These are phyloP conservation scores for Palythoa heliodiscus DNA, from an alignment of 92 coral and sea anemone genomes.

Conservation along the genomic window DNA sequence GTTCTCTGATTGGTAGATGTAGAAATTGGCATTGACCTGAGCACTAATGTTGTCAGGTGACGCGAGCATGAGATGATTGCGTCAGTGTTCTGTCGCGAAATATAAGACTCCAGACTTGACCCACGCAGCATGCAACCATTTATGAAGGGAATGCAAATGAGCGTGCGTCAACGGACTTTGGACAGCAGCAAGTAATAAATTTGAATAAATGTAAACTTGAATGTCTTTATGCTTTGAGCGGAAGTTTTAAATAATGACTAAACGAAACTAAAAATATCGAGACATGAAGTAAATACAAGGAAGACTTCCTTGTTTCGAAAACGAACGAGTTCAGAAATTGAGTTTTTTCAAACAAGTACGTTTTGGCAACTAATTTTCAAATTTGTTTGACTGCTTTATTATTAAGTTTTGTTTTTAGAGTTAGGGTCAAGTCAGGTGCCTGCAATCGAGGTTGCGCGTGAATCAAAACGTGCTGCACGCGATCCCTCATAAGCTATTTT, in stretches of 20 bases:
- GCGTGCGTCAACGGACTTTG: neutral
- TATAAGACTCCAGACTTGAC: neutral
- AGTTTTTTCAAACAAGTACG: too few species aligned
- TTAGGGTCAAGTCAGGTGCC: too few species aligned
- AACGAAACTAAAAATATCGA: neutral
- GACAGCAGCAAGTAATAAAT: neutral
- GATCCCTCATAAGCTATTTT: too few species aligned
- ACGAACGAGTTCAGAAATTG: too few species aligned
- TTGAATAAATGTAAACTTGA: neutral
- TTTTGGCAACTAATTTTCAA: too few species aligned
- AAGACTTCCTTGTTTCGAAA: too few species aligned
- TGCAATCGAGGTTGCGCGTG: too few species aligned
- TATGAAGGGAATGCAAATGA: neutral
- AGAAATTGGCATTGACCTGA: conserved; percentile 43
- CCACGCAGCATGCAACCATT: neutral
- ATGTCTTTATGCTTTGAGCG: neutral
- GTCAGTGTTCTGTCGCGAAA: conserved; percentile 14
- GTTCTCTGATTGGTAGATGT: conserved; percentile 7
- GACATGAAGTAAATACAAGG: too few species aligned
- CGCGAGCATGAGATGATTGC: conserved; percentile 39
- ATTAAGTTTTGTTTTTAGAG: too few species aligned
- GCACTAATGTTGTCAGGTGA: conserved; percentile 40
- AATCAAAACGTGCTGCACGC: too few species aligned
- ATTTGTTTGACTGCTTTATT: too few species aligned
- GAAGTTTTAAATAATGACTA: neutral